Evolutionary conservation across 2,888 invertebrate genomes (phyloP).

Genomic region (Laothoe populi): DNA sequence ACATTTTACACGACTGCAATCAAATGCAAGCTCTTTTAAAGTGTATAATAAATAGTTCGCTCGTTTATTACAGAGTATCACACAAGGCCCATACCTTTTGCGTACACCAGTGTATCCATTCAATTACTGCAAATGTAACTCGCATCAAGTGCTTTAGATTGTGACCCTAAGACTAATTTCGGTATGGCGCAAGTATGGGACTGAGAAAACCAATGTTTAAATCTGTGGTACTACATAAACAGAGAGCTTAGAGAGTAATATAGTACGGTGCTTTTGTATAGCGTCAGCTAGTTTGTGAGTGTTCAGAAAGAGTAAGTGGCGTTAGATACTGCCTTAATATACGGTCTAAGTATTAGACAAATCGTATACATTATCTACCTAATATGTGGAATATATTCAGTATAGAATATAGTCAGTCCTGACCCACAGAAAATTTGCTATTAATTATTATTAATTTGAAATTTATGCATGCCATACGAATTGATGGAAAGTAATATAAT

Average conservation of each 20-base stretch:
- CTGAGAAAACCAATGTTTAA: background rate
- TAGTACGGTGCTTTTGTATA: constrained; percentile 12
- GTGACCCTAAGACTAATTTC: too few relatives aligned
- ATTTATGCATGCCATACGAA: background rate
- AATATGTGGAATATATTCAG: background rate
- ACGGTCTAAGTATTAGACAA: background rate
- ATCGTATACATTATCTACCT: background rate
- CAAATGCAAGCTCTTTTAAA: too few relatives aligned
- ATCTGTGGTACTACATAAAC: background rate
- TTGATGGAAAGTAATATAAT: background rate
- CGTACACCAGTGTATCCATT: background rate
- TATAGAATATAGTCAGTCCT: background rate
- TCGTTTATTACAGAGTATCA: too few relatives aligned
- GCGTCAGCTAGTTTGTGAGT: constrained; percentile 23
- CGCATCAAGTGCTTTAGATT: background rate
- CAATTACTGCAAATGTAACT: too few relatives aligned
- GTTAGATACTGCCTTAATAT: background rate
- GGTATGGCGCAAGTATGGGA: background rate
- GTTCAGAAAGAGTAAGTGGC: background rate
- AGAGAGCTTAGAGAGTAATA: background rate
- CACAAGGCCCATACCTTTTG: background rate
- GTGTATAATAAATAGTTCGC: background rate
- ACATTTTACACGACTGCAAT: background rate
- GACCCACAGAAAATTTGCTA: background rate
- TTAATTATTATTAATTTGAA: background rate